phyloP scores from a whole-genome alignment of 2,113 vertebrate species.

The Lagopus muta region DNA sequence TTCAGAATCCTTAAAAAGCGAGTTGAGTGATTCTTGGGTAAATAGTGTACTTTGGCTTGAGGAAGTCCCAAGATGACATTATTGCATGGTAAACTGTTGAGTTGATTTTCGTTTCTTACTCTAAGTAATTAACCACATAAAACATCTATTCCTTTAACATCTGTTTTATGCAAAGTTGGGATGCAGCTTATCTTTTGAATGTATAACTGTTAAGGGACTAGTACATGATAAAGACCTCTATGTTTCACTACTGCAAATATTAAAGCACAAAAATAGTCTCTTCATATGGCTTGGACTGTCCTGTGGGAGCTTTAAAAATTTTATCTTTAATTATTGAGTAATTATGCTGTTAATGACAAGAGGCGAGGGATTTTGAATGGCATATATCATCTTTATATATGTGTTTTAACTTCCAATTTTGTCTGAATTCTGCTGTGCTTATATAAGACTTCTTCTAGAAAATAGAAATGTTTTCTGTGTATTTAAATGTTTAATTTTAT shows the following conservation, averaged over 20 bases:
- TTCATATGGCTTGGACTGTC: neutral
- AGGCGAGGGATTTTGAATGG: neutral
- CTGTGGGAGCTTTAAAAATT: neutral
- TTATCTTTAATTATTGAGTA: neutral
- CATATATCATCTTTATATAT: neutral
- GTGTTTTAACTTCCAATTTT: neutral
- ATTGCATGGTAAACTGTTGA: neutral
- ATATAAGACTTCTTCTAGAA: neutral
- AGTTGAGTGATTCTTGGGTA: neutral
- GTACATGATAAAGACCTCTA: neutral
- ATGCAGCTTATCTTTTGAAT: neutral
- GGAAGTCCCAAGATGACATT: neutral
- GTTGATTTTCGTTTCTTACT: neutral
- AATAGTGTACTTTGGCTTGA: neutral
- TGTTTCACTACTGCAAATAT: neutral
- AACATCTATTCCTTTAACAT: neutral
- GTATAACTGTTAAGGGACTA: neutral
- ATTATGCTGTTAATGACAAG: slow-evolving; percentile 1
- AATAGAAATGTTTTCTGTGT: neutral
- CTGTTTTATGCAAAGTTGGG: neutral
- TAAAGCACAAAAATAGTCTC: neutral
- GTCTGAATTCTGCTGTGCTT: neutral
- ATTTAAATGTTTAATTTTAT: neutral
- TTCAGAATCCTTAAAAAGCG: neutral
- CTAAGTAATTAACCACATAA: neutral